Evolutionary conservation across 2,888 invertebrate genomes (phyloP).

Genomic region (Cordilura impudica): DNA sequence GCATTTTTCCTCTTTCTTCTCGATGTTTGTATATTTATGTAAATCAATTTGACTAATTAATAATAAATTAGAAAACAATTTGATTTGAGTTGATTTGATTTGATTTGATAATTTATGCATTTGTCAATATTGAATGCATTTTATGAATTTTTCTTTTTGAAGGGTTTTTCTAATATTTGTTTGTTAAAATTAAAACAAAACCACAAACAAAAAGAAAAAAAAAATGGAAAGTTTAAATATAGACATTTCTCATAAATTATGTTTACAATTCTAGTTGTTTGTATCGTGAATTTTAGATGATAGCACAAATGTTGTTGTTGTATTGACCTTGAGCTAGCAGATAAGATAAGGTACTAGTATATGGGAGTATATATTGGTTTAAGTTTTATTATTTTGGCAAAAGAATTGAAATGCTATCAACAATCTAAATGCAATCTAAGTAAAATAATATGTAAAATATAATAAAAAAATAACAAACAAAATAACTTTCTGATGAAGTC

Average conservation of each 20-base stretch:
- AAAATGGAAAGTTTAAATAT: slow-evolving; percentile 6
- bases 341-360: slow-evolving; percentile 6
- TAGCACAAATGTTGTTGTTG: background rate
- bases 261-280: background rate
- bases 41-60: slow-evolving; percentile 56
- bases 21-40: slow-evolving; percentile 33
- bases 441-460: no score
- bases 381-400: no score
- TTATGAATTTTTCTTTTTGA: background rate
- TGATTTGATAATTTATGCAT: slow-evolving; percentile 41
- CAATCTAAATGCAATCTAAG: no score
- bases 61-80: slow-evolving; percentile 50
- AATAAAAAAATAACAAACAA: no score
- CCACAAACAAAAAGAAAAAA: background rate
- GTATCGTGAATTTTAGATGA: background rate
- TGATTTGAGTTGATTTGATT: no score
- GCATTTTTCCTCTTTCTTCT: background rate
- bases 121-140: slow-evolving; percentile 21
- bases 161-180: background rate
- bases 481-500: no score
- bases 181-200: background rate
- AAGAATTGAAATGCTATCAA: no score
- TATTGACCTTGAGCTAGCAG: background rate
- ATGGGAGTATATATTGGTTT: no score
- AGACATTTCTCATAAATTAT: background rate